Evolutionary conservation across 2,888 invertebrate genomes (phyloP).

Genomic region (Cerastis leucographa): DNA sequence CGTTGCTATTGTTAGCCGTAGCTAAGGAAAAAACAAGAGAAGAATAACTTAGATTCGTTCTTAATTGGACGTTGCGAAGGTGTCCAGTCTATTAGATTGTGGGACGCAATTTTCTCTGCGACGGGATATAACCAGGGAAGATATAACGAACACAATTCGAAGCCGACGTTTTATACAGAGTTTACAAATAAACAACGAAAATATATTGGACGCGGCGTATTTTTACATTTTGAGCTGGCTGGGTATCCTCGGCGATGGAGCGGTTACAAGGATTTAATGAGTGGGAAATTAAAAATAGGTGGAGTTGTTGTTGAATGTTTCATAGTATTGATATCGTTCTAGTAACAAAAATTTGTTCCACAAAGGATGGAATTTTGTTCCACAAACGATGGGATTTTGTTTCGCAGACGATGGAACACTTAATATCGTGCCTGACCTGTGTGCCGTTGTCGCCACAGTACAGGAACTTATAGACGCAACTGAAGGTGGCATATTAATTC

Average conservation of each 20-base stretch:
- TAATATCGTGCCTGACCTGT: background rate
- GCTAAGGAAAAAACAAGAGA: slow-evolving; percentile 65
- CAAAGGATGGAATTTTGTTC: background rate
- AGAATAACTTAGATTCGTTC: slow-evolving; percentile 75
- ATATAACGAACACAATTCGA: slow-evolving; percentile 71
- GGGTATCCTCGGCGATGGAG: slow-evolving; percentile 5
- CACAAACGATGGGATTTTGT: background rate
- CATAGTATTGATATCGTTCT: background rate
- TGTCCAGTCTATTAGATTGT: slow-evolving; percentile 77
- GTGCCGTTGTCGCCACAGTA: background rate
- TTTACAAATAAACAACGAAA: slow-evolving; percentile 68
- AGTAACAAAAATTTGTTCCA: background rate
- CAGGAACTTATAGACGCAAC: background rate
- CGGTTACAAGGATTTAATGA: slow-evolving; percentile 22
- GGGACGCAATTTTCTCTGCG: slow-evolving; percentile 77
- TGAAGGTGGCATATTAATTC: background rate
- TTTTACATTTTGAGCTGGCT: slow-evolving; percentile 41
- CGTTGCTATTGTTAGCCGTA: slow-evolving; percentile 32
- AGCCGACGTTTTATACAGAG: slow-evolving; percentile 56
- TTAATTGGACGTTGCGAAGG: slow-evolving; percentile 77
- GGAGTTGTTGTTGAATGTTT: background rate
- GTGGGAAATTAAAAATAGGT: background rate
- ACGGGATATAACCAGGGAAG: slow-evolving; percentile 68
- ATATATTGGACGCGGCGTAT: slow-evolving; percentile 51
- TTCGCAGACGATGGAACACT: background rate